phyloP scores from a whole-genome alignment of 2,797 vertebrate species.

The Rhinella marina region DNA sequence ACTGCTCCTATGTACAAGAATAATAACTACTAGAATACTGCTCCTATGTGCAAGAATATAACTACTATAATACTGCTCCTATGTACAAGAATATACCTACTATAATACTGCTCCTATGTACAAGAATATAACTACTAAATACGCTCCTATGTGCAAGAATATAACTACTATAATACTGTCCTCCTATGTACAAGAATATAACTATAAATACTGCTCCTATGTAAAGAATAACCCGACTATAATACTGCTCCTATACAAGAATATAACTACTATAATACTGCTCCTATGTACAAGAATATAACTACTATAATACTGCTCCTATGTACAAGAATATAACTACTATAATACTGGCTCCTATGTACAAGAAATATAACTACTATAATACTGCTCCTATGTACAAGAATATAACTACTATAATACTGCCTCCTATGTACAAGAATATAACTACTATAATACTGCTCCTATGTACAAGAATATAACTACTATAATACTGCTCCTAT shows the following conservation, averaged over 20 bases:
- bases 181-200: slow-evolving; percentile 5
- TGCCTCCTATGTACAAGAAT: neutral
- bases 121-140: slow-evolving; percentile 22
- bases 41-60: slow-evolving; percentile 15
- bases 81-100: slow-evolving; percentile 13
- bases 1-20: neutral
- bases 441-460: slow-evolving; percentile 24
- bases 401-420: slow-evolving; percentile 9
- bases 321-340: slow-evolving; percentile 26
- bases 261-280: slow-evolving; percentile 31
- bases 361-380: slow-evolving; percentile 21
- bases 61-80: slow-evolving; percentile 21
- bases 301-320: slow-evolving; percentile 23
- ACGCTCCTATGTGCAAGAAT: slow-evolving; percentile 12
- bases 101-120: slow-evolving; percentile 10
- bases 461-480: slow-evolving; percentile 16
- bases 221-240: slow-evolving; percentile 2
- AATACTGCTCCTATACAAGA: slow-evolving; percentile 30
- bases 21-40: slow-evolving; percentile 12
- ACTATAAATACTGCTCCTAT: slow-evolving; percentile 4
- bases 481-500: slow-evolving; percentile 25
- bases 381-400: slow-evolving; percentile 3
- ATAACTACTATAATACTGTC: slow-evolving; percentile 18
- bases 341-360: slow-evolving; percentile 11
- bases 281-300: slow-evolving; percentile 14